These are phyloP conservation scores for Tamias sibiricus DNA, from an alignment of 2,113 vertebrate genomes.

Conservation along the genomic window DNA sequence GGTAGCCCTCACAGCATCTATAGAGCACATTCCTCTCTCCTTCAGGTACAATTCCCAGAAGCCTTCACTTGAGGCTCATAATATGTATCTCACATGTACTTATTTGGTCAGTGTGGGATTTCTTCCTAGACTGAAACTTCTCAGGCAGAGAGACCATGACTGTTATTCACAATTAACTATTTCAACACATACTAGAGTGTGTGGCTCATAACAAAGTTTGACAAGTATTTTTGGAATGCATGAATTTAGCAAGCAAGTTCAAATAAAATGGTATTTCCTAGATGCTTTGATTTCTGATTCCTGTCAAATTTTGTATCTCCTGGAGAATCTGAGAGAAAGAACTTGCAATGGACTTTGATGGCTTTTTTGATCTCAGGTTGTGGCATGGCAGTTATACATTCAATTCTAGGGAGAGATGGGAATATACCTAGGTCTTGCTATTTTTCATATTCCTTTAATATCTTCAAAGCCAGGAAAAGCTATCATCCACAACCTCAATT, in stretches of 20 bases:
- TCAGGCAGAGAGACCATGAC: rapidly evolving
- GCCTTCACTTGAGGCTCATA: background rate
- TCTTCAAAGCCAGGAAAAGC: background rate
- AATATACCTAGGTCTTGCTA: background rate
- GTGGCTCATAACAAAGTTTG: background rate
- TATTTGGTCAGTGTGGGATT: background rate
- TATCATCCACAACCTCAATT: background rate
- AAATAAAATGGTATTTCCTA: background rate
- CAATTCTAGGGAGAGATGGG: background rate
- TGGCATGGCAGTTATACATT: background rate
- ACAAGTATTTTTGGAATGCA: background rate
- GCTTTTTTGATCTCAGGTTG: background rate
- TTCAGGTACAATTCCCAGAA: too few relatives aligned
- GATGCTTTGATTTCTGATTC: background rate
- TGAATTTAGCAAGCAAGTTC: background rate
- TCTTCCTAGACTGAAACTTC: background rate
- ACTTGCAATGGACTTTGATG: background rate
- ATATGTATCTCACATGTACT: background rate
- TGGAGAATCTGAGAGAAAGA: background rate
- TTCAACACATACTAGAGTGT: background rate
- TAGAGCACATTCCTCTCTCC: too few relatives aligned
- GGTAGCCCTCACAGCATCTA: too few relatives aligned
- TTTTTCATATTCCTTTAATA: background rate
- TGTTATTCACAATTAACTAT: background rate
- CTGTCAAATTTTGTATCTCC: background rate